Base-by-base conservation (phyloP, 1,140 invertebrate genomes). In the Phocides pigmalion region DNA sequence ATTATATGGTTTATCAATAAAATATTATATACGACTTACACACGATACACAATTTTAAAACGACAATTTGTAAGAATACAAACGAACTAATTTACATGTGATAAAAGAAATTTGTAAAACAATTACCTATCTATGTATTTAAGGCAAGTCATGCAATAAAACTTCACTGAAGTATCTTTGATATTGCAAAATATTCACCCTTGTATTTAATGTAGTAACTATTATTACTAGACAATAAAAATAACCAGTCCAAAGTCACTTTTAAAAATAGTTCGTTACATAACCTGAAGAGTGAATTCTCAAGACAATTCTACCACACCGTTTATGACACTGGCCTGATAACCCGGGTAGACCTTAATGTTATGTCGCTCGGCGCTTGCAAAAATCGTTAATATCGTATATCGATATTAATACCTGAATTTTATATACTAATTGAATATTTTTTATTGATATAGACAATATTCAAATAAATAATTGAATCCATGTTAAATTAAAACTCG, bases 261-360 rank as follows among this genome's bases (percentile, higher is more conserved):
- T 32, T 25, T 28, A 12, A 15, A 25, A 49, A 49, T 49, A 35
- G 35, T 14, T n/a, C 25, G n/a, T 28, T 41, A 44, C 11, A 46
- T 59, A 14, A 19, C 14, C 25, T 46, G 4, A 25, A 3, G 16
- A 54, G 16, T 41, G 41, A 4, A n/a, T 20, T 22, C 17, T 3
- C 35, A 56, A 2, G 25, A 9, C 15, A 42, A 15, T 54, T 39
- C 12, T 41, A 56, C 51, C 51, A 56, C 49, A 51, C 49, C 49
- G 42, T 9, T 42, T 15, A 41, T 19, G 37, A 56, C 37, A 56
- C 37, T 19, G 51, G 51, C 37, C 39, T 42, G 22, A 0, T 22
- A 39, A 56, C 35, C 51, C 51, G 37, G 25, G 51, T 56, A 37
- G 19, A 56, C 20, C 51, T 35, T 56, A 56, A 22, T 14, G 19